A percentile compares a stretch with the other conserved stretches of the same genome.
Evolutionary conservation across 2,888 invertebrate genomes (phyloP).

Genomic region (Neuroscelio doddi): DNA sequence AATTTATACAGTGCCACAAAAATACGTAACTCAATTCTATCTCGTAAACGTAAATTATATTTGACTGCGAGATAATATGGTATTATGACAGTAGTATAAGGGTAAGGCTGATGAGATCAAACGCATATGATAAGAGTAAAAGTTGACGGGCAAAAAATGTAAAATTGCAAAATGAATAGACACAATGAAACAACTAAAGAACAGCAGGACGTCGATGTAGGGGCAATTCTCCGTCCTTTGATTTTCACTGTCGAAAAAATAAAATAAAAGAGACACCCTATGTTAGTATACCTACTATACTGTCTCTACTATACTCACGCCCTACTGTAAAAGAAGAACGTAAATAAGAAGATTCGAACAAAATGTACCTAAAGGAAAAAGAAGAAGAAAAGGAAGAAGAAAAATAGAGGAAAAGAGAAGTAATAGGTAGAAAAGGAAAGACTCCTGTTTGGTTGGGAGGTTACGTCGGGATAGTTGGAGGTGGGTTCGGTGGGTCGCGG

Average conservation of each 20-base stretch:
- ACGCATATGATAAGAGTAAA: conserved; percentile 5
- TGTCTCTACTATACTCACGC: too few relatives aligned
- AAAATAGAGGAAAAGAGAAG: conserved; percentile 40
- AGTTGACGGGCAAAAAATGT: not conserved
- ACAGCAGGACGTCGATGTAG: too few relatives aligned
- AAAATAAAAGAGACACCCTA: conserved; percentile 23
- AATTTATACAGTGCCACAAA: too few relatives aligned
- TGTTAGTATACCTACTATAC: too few relatives aligned
- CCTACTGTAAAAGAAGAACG: conserved; percentile 15
- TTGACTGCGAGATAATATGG: not conserved
- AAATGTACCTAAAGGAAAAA: conserved; percentile 33
- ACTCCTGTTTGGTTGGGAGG: conserved; percentile 13
- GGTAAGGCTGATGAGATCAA: not conserved
- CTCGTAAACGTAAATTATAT: not conserved
- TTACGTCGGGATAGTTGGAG: conserved; percentile 39
- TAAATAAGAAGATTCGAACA: conserved; percentile 11
- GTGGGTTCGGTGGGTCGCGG: conserved; percentile 42
- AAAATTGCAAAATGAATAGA: too few relatives aligned
- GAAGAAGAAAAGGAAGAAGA: conserved; percentile 23
- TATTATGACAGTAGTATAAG: not conserved
- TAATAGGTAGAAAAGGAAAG: conserved; percentile 22
- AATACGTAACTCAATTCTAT: too few relatives aligned
- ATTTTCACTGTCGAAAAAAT: too few relatives aligned
- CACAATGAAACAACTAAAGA: too few relatives aligned
- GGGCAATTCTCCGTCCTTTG: too few relatives aligned